phyloP scores from a whole-genome alignment of 2,797 vertebrate species.

The Phaenicophaeus curvirostris region DNA sequence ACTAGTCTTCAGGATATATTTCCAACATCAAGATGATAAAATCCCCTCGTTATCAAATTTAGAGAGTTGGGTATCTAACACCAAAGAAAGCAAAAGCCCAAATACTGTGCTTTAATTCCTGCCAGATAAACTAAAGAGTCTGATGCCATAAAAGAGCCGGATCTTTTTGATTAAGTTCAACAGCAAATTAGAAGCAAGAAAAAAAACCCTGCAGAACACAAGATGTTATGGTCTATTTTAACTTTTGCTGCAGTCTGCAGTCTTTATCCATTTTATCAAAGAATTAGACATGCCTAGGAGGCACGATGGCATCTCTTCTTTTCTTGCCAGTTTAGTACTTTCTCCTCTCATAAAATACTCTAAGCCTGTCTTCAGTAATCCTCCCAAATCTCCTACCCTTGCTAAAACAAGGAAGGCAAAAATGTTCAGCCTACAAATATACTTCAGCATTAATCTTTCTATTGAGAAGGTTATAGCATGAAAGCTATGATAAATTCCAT shows the following conservation, averaged over 20 bases:
- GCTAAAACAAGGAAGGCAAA: conserved; percentile 8
- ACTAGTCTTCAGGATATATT: neutral
- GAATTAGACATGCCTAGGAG: conserved; percentile 24
- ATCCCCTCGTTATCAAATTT: neutral
- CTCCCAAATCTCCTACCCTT: conserved; percentile 33
- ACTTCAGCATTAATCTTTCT: neutral
- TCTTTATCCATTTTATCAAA: conserved; percentile 12
- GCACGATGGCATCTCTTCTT: conserved; percentile 29
- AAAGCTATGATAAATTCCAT: neutral
- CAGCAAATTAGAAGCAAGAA: neutral
- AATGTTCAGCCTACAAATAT: neutral
- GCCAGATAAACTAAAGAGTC: neutral
- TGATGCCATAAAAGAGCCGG: neutral
- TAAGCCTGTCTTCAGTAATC: conserved; percentile 22
- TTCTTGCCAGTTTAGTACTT: conserved; percentile 6
- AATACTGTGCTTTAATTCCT: neutral
- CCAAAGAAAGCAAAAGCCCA: neutral
- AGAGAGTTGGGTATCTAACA: neutral
- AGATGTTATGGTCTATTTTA: neutral
- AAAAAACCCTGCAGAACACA: neutral
- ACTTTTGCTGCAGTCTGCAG: conserved; percentile 26
- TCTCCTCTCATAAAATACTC: conserved; percentile 15
- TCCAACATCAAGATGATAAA: neutral
- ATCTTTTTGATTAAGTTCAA: neutral
- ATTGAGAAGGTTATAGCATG: rapidly evolving